Evolutionary conservation across 2,113 vertebrate genomes (phyloP).

Genomic region (Xerus inauris): DNA sequence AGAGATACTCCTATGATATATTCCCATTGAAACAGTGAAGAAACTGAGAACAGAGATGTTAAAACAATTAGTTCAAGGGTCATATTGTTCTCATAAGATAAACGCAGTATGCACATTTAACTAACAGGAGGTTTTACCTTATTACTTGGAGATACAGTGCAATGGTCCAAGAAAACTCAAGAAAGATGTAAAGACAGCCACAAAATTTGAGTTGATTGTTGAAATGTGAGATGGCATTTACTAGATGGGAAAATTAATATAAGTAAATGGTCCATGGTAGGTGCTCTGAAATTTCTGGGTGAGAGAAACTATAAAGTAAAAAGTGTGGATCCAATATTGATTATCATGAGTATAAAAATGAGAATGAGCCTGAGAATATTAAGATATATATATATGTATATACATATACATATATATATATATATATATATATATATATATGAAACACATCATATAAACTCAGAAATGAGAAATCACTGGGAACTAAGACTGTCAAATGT

Average conservation of each 20-base stretch:
- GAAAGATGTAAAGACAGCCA: background rate
- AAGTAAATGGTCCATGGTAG: background rate
- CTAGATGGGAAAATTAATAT: background rate
- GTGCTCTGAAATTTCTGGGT: background rate
- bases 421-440: no score
- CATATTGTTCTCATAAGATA: background rate
- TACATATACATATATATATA: no score
- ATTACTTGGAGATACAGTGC: background rate
- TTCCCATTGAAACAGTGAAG: background rate
- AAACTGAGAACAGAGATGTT: background rate
- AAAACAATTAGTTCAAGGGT: background rate
- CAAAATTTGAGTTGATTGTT: background rate
- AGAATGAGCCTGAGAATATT: background rate
- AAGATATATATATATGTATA: no score
- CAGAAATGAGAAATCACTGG: background rate
- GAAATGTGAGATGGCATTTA: background rate
- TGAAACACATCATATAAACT: background rate
- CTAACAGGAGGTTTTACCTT: background rate
- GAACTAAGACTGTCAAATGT: background rate
- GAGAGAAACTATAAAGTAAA: background rate
- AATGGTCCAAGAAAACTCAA: background rate
- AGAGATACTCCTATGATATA: background rate
- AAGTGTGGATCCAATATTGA: background rate
- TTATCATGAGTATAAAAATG: background rate
- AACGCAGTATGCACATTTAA: background rate